Base-by-base conservation (phyloP, 2,888 invertebrate species). In the Drosophila cognata region DNA sequence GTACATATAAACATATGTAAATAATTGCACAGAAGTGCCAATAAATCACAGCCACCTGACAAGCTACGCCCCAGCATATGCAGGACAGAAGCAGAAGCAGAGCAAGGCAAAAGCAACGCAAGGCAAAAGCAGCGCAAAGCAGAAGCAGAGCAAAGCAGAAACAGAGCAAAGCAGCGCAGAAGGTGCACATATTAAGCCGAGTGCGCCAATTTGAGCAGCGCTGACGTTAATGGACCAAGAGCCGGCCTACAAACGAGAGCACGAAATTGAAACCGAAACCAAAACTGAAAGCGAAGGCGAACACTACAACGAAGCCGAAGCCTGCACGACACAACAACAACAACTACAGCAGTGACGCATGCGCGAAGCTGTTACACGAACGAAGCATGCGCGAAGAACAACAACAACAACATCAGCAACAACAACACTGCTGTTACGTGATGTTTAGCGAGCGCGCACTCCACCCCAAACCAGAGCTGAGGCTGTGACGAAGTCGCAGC, bases 201-300 rank as follows among this genome's bases (percentile, higher is more conserved):
- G 84, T 81, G 71, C 87, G 84, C 72, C 70, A 76, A 78, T 78
- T 86, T 76, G 33, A 68, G 59, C 53, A 50, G 57, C 62, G 59
- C 57, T 71, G 81, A 68, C 71, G 50, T 81, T 81, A 80, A 79
- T 86, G 71, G 71, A 77, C 65, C 88, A 81, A 72, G 68, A 74
- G 74, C 74, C 82, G 80, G 66, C 70, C 64, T 72, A 16, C 31
- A 31, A 43, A n/a, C 21, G 33, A 53, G 57, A 55, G 33, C 18
- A 41, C n/a, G 38, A 56, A 53, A 61, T 38, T 21, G 41, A 59
- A 59, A 28, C 16, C 25, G 8, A 48, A 52, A 41, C 18, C 53
- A 56, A 59, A 53, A 28, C 10, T 29, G 16, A 48, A 52, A 53
- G 18, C 53, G 56, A 29, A 56, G 43, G 48, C 35, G 62, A 60